These are phyloP conservation scores for Cataglyphis albicans DNA, from an alignment of 2,888 invertebrate genomes.

Conservation along the genomic window DNA sequence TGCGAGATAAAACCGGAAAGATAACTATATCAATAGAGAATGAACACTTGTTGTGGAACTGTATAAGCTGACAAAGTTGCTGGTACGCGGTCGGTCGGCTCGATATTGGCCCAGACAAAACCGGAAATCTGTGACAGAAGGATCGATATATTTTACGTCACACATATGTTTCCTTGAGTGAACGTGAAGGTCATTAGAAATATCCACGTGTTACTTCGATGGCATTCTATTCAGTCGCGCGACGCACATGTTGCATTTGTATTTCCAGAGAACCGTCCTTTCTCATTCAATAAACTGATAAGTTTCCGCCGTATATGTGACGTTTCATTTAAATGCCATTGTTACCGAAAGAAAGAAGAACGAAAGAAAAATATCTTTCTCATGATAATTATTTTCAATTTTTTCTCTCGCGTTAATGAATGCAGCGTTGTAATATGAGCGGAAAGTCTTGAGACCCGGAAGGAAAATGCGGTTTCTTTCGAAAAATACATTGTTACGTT, in stretches of 20 bases:
- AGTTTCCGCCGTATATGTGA: not conserved
- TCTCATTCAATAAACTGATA: constrained; percentile 51
- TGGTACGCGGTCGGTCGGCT: constrained; percentile 9
- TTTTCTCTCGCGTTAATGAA: constrained; percentile 7
- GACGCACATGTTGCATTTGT: constrained; percentile 24
- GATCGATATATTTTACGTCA: constrained; percentile 63
- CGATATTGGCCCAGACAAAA: constrained; percentile 51
- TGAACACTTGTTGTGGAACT: not conserved
- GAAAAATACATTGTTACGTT: constrained; percentile 16
- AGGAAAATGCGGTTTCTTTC: constrained; percentile 1
- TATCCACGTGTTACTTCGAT: constrained; percentile 32
- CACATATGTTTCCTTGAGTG: constrained; percentile 46
- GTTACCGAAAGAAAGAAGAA: not conserved
- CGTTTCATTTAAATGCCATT: constrained; percentile 17
- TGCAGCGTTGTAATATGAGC: not conserved
- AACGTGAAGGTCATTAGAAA: constrained; percentile 51
- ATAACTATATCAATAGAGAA: constrained; percentile 6
- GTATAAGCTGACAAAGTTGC: constrained; percentile 13
- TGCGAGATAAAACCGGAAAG: constrained; percentile 32
- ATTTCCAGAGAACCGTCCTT: constrained; percentile 35
- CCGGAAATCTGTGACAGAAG: constrained; percentile 68
- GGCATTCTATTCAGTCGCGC: constrained; percentile 40
- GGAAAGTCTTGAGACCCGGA: constrained; percentile 24
- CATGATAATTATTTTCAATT: not conserved
- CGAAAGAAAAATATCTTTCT: constrained; percentile 17